Conservation (phyloP, 2,113 vertebrate species). For the Passer montanus region DNA sequence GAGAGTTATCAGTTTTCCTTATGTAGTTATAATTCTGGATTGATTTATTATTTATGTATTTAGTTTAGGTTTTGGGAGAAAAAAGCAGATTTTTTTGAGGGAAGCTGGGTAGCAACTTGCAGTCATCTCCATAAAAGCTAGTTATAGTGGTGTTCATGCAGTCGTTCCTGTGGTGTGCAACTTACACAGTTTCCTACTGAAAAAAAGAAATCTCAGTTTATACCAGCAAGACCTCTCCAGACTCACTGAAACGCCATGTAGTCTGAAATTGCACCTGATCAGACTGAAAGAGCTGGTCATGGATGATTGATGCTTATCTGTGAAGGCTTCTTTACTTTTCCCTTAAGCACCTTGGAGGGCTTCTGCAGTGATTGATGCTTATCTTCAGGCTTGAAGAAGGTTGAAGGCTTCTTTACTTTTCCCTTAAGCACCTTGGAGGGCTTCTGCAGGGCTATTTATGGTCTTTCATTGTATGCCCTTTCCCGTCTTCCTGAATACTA, state of each 20-base stretch:
- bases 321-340: constrained; percentile 38
- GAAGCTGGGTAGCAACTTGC: background rate
- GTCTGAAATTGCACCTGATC: constrained; percentile 41
- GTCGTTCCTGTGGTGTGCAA: background rate
- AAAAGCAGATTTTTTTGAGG: background rate
- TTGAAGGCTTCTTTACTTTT: constrained; percentile 40
- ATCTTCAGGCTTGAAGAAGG: too few species aligned
- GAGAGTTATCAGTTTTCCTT: background rate
- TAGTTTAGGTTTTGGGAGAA: background rate
- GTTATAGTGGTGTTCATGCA: background rate
- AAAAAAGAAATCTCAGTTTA: constrained; percentile 6
- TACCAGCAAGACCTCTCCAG: constrained; percentile 20
- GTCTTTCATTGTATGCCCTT: constrained; percentile 50
- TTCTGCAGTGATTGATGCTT: constrained; percentile 65
- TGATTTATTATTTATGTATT: background rate
- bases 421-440: constrained; percentile 62
- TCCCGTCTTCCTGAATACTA: constrained; percentile 65
- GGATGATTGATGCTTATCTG: constrained; percentile 47
- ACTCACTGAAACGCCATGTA: background rate
- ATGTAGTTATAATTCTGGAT: background rate
- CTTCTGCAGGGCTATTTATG: constrained; percentile 66
- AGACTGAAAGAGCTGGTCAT: constrained; percentile 17
- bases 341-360: constrained; percentile 63
- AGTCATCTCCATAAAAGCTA: background rate
- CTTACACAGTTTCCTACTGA: background rate